A percentile compares a stretch with the other conserved stretches of the same genome.
Evolutionary conservation across 2,888 invertebrate genomes (phyloP).

Genomic region (Eulithis prunata): DNA sequence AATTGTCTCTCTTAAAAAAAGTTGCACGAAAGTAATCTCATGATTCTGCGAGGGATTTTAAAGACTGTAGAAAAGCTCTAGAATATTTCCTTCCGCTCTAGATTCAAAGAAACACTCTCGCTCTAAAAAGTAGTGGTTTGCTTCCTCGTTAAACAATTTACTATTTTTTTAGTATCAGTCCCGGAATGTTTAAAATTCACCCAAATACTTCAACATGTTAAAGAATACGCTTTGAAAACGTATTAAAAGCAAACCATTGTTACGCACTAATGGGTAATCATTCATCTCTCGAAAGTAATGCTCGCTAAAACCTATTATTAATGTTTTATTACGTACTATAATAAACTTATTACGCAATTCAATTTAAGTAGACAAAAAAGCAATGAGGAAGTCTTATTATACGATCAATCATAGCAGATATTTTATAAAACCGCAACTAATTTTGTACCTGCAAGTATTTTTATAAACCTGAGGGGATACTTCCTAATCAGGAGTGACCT

Average conservation of each 20-base stretch:
- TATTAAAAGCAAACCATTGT: not conserved
- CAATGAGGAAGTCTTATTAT: constrained; percentile 42
- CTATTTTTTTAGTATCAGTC: too few relatives aligned
- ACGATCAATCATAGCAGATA: constrained; percentile 39
- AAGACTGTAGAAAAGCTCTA: too few relatives aligned
- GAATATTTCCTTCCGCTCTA: too few relatives aligned
- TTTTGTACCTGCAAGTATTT: constrained; percentile 30
- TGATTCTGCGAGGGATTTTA: too few relatives aligned
- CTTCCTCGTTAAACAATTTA: too few relatives aligned
- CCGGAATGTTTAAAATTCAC: too few relatives aligned
- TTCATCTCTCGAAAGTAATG: constrained; percentile 20
- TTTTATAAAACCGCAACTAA: constrained; percentile 39
- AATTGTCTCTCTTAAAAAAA: too few relatives aligned
- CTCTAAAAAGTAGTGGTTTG: too few relatives aligned
- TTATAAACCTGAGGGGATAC: not conserved
- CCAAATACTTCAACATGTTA: too few relatives aligned
- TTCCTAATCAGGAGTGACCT: constrained; percentile 13
- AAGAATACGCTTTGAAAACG: too few relatives aligned
- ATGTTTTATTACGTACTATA: constrained; percentile 20
- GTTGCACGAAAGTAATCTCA: too few relatives aligned
- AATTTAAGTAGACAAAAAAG: constrained; percentile 40
- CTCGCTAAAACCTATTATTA: constrained; percentile 22
- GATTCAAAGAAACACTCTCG: too few relatives aligned
- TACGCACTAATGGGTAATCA: constrained; percentile 15
- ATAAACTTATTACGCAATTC: constrained; percentile 35